Percentiles rank a stretch among this genome's conserved stretches.
phyloP scores from a whole-genome alignment of 2,113 vertebrate species.

The Emydocephalus ijimae region DNA sequence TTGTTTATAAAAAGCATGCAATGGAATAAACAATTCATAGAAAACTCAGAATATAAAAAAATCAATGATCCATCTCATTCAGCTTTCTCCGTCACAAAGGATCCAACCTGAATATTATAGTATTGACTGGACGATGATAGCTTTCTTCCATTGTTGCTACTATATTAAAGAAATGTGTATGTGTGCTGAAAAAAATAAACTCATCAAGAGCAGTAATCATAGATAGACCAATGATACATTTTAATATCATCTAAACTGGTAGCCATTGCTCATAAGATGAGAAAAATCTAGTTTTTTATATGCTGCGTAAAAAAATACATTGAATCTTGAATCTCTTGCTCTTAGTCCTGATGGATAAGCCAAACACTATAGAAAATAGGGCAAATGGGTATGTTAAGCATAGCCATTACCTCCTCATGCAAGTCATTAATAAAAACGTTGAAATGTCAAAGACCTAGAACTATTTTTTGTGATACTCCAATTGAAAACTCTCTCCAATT shows the following conservation, averaged over 20 bases:
- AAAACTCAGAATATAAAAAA: not conserved
- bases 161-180: not conserved
- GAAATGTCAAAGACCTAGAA: not conserved
- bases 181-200: not conserved
- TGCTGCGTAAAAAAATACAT: not conserved
- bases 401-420: not conserved
- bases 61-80: not conserved
- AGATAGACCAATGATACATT: not conserved
- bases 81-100: not conserved
- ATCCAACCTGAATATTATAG: not conserved
- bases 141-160: not conserved
- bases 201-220: not conserved
- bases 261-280: not conserved
- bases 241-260: not conserved
- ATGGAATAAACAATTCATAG: not conserved
- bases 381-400: not conserved
- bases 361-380: not conserved
- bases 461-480: not conserved
- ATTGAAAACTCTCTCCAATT: not conserved
- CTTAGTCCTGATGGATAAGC: not conserved
- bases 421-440: not conserved
- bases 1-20: not conserved
- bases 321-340: not conserved
- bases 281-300: not conserved
- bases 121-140: not conserved